Evolutionary conservation across 2,797 vertebrate species (phyloP), one percentile per base, ranked within the genome.

Genomic region (Megaceryle alcyon): DNA sequence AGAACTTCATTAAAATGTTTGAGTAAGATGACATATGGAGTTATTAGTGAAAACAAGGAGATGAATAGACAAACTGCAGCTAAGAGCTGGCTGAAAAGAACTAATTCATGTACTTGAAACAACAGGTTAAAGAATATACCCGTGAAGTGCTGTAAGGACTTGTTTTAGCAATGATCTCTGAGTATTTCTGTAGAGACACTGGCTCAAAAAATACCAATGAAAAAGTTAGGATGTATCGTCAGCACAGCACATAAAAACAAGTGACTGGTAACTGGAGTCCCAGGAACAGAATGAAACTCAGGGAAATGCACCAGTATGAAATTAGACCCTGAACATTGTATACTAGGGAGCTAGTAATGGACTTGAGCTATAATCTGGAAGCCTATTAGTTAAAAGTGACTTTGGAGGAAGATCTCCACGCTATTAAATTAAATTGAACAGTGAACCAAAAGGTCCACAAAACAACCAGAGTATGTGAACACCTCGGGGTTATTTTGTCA

Each of bases 111-210:
- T 28, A 61, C 54, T 57, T 90, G 63, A 85, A 89, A 43, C 12
- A 79, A 71, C 7, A 87, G 76, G 68, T n/a, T 65, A 37, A 82
- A 90, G 78, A 79, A 76, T 48, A 76, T 65, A 86, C 70, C 71
- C 19, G 21, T 19, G 7, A 61, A 88, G 63, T 51, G 33, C 63
- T 16, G 2, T 0, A 33, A 90, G 39, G 59, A 82, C 23, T 88
- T 49, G 23, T 26, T 88, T 63, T 35, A 86, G 78, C 75, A 46
- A 59, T n/a, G 46, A 46, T n/a, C 63, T 66, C 39, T 0, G 10
- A 82, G 29, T 12, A 35, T 37, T 86, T 82, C 66, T 3, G 12
- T 33, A 82, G 37, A 83, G 72, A 65, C 69, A 71, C 10, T 10
- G 66, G 64, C 53, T 88, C 82, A 77, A 28, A 69, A 90, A 76